Base-by-base conservation (phyloP, 2,113 vertebrate genomes). In the Uria lomvia region DNA sequence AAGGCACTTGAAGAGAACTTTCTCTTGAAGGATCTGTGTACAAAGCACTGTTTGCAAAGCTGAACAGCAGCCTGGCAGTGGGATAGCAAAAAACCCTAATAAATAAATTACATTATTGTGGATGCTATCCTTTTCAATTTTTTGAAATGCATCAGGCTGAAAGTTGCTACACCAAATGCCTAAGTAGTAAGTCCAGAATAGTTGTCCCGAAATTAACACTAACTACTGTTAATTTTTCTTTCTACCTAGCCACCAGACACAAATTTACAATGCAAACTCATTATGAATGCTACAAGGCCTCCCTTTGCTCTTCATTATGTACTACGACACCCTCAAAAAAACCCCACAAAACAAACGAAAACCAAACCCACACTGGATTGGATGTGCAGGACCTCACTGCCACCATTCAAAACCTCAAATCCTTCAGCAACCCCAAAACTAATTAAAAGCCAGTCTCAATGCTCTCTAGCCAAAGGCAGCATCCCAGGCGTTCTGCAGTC, bases 401-500 rank as follows among this genome's bases (percentile, higher is more conserved):
- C 12, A 17, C 52, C 52, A 15, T 40, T 82, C 40, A 40, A 74
- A 73, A 73, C 21, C 14, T 18, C 6, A 8, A 45, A 56, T 6
- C 72, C 14, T 19, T 67, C 20, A 60, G 52, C 34, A 93, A 62
- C 55, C 19, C 36, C 36, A 20, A 59, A 75, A 32, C 23, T 11
- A 36, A 47, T 36, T 17, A 15, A 78, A 53, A 88, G 42, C 12
- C 11, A 32, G 17, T 23, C 19, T 45, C 32, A 5, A 23, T 3
- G 29, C 29, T 36, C 55, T 74, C 11, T 2, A 75, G n/a, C 26
- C 58, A 53, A 49, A 83, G 53, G 2, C 53, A 70, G 38, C 12
- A 30, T 24, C 59, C 16, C 60, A 71, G 50, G 38, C 40, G 32
- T 30, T 62, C 16, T 17, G 5, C 0, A 0, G 21, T 3, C 13